Evolutionary conservation across 1,140 invertebrate species (phyloP).

Genomic region (Sinonovacula constricta): DNA sequence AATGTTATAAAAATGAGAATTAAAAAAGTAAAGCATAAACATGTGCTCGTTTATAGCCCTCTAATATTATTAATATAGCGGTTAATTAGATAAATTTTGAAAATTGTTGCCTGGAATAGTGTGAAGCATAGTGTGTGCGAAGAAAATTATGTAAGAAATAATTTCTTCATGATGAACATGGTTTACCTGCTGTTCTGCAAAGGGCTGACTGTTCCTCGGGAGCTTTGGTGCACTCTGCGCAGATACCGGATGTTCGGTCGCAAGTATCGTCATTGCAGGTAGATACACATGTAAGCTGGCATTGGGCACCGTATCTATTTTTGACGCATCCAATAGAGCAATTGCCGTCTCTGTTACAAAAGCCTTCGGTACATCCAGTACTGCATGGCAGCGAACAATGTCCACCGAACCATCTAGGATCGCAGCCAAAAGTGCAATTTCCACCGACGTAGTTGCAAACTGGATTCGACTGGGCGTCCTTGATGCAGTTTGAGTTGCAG

Average conservation of each 20-base stretch:
- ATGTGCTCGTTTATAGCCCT: too few species aligned
- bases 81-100: too few species aligned
- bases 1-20: too few species aligned
- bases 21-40: too few species aligned
- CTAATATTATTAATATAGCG: too few species aligned
- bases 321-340: constrained; percentile 6
- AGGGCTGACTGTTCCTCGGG: constrained; percentile 3
- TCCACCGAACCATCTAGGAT: neutral
- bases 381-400: constrained; percentile 24
- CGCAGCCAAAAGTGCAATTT: constrained; percentile 21
- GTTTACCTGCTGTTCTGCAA: constrained; percentile 34
- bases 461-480: neutral
- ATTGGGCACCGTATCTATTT: constrained; percentile 14
- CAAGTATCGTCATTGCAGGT: constrained; percentile 38
- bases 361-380: neutral
- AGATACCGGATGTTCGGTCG: constrained; percentile 2
- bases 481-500: constrained; percentile 13
- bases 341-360: constrained; percentile 13
- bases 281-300: neutral
- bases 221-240: constrained; percentile 28
- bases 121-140: too few species aligned
- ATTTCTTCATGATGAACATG: too few species aligned
- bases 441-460: constrained; percentile 12
- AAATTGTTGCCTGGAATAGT: too few species aligned
- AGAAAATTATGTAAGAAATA: too few species aligned